Evolutionary conservation across 2,113 vertebrate genomes (phyloP).

Genomic region (Plecotus auritus): DNA sequence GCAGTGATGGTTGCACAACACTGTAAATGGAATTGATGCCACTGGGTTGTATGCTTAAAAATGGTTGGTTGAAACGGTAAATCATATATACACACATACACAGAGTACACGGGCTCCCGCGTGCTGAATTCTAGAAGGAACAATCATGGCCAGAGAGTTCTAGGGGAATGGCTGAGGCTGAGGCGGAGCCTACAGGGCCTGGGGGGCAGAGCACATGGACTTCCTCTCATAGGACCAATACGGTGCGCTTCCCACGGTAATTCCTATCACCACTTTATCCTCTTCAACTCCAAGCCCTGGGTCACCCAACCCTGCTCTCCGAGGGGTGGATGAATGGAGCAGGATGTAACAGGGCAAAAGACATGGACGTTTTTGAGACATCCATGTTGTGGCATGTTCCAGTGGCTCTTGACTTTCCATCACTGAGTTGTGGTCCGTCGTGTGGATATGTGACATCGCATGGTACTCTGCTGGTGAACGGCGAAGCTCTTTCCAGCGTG

Average conservation of each 20-base stretch:
- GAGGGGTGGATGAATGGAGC: background rate
- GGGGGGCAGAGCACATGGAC: rapidly evolving
- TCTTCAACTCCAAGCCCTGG: background rate
- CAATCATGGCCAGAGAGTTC: rapidly evolving
- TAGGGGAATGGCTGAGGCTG: no score
- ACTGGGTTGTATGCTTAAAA: background rate
- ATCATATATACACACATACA: background rate
- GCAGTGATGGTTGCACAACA: background rate
- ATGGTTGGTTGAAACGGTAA: background rate
- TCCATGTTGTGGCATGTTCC: background rate
- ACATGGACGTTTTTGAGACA: background rate
- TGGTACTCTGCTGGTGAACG: background rate
- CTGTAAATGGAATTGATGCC: background rate
- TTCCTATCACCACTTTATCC: background rate
- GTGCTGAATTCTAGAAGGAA: background rate
- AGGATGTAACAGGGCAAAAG: background rate
- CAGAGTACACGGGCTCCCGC: background rate
- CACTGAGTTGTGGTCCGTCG: no score
- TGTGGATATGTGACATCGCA: background rate
- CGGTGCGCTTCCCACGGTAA: background rate
- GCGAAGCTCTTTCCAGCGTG: background rate
- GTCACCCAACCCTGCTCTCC: background rate
- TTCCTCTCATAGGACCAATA: background rate
- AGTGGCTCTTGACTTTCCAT: background rate
- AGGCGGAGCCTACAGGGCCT: background rate